Percentiles rank a stretch among this genome's conserved stretches.
phyloP scores from a whole-genome alignment of 2,797 vertebrate species.

The Girardinus metallicus region DNA sequence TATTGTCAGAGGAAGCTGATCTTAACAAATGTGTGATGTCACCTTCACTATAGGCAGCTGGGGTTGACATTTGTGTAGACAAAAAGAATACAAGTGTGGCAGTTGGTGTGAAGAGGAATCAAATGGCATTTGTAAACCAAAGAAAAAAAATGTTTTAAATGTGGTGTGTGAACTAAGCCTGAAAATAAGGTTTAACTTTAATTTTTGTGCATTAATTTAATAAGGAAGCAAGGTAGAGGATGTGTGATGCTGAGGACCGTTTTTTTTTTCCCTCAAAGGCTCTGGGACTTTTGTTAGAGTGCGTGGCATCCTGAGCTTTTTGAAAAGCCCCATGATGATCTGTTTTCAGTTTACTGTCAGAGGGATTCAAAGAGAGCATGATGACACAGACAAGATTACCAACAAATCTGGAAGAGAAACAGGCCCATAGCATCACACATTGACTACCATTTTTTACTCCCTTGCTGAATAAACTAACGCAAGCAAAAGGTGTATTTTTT shows the following conservation, averaged over 20 bases:
- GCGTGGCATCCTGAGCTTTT: not conserved
- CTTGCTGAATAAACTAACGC: not conserved
- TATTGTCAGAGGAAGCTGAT: constrained; percentile 22
- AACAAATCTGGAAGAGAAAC: not conserved
- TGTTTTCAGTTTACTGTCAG: not conserved
- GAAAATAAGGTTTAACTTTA: not conserved
- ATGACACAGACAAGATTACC: not conserved
- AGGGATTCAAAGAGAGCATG: not conserved
- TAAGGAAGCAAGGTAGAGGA: not conserved
- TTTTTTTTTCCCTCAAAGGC: not conserved
- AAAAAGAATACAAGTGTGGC: constrained; percentile 12
- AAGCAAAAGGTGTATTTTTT: not conserved
- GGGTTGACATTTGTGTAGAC: constrained; percentile 32
- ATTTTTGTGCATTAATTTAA: not conserved
- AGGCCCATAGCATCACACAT: not conserved
- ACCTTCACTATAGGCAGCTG: constrained; percentile 15
- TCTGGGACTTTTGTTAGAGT: not conserved
- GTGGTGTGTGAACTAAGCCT: not conserved
- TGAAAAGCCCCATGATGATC: not conserved
- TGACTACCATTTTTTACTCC: not conserved
- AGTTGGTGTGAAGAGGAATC: constrained; percentile 47
- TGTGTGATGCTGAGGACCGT: not conserved
- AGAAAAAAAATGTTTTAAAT: not conserved
- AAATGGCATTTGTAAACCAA: not conserved
- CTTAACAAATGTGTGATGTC: constrained; percentile 31